Conservation (phyloP, 2,797 vertebrate species). For the Pelochelys cantorii region DNA sequence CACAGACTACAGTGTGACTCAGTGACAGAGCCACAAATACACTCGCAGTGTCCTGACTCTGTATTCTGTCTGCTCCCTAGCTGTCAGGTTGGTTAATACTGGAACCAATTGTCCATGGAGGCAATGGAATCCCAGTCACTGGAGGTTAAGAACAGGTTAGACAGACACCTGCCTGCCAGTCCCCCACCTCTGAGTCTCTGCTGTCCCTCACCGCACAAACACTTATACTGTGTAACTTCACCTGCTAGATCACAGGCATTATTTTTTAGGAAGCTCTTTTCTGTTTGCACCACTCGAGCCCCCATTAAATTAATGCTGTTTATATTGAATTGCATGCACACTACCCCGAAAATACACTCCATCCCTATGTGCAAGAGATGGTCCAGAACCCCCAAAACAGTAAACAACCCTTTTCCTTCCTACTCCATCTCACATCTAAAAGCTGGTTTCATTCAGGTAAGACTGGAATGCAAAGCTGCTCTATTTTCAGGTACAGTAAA, state of each 20-base stretch:
- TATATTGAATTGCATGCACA: slow-evolving; percentile 17
- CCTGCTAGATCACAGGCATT: not conserved
- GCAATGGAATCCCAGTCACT: too few relatives aligned
- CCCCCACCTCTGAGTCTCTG: not conserved
- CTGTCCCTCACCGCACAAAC: not conserved
- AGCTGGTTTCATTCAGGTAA: not conserved
- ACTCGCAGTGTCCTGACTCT: not conserved
- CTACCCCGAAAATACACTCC: slow-evolving; percentile 2
- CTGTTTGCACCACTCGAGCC: slow-evolving; percentile 37
- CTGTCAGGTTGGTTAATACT: too few relatives aligned
- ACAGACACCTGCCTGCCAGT: too few relatives aligned
- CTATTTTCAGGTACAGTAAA: too few relatives aligned
- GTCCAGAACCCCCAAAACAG: slow-evolving; percentile 22
- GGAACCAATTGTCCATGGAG: too few relatives aligned
- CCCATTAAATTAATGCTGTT: not conserved
- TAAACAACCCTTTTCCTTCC: slow-evolving; percentile 26
- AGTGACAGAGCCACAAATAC: not conserved
- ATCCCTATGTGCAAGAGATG: slow-evolving; percentile 19
- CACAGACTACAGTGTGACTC: rapidly evolving
- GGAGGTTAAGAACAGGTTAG: too few relatives aligned
- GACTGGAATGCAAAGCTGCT: too few relatives aligned
- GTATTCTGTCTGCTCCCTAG: too few relatives aligned
- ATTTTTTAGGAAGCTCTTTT: not conserved
- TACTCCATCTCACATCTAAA: not conserved
- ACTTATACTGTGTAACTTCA: rapidly evolving